phyloP scores from a whole-genome alignment of 2,888 invertebrate species.

The Timema cristinae region DNA sequence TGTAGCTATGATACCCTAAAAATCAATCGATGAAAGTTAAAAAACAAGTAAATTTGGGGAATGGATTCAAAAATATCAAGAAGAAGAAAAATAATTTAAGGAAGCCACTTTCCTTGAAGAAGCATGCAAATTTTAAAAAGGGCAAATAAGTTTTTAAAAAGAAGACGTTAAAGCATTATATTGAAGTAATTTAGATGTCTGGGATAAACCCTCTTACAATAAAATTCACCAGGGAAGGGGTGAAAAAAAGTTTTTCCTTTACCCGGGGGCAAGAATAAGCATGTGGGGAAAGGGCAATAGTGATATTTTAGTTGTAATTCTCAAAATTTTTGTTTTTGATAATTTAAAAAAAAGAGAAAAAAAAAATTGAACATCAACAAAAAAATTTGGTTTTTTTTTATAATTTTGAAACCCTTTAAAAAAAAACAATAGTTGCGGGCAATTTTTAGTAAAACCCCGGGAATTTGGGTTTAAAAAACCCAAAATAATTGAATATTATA shows the following conservation, averaged over 20 bases:
- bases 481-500: too few species aligned
- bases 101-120: background rate
- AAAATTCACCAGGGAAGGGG: background rate
- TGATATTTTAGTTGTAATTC: background rate
- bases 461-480: too few species aligned
- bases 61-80: background rate
- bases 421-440: too few species aligned
- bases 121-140: background rate
- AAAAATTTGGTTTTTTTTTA: background rate
- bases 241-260: background rate
- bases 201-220: background rate
- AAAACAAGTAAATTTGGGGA: background rate
- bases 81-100: background rate
- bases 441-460: too few species aligned
- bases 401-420: too few species aligned
- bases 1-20: background rate
- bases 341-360: too few species aligned
- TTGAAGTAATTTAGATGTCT: background rate
- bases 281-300: too few species aligned
- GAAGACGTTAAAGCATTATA: conserved; percentile 9
- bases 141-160: conserved; percentile 7
- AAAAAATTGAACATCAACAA: too few species aligned
- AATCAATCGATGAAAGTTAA: conserved; percentile 4
- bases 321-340: background rate
- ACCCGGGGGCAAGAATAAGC: background rate